These are phyloP conservation scores for Drosophila tsacasi DNA, from an alignment of 1,140 invertebrate species.

Conservation along the genomic window DNA sequence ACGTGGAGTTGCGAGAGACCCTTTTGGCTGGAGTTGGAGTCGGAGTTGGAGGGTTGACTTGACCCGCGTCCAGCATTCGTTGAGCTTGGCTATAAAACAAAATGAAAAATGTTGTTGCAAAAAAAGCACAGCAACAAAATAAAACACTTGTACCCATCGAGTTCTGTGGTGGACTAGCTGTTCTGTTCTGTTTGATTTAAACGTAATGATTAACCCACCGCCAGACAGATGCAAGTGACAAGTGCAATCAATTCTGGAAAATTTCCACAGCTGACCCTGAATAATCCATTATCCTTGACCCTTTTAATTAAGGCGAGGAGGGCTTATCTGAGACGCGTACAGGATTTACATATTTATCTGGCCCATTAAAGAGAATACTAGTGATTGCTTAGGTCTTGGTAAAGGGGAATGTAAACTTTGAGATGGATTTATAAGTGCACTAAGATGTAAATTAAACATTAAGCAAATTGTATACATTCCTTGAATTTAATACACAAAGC, in stretches of 20 bases:
- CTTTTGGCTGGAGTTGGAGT: slow-evolving; percentile 11
- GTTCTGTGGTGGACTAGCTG: slow-evolving; percentile 30
- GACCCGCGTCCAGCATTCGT: slow-evolving; percentile 59
- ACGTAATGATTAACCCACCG: slow-evolving; percentile 77
- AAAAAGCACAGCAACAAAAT: slow-evolving; percentile 29
- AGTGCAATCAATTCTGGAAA: slow-evolving; percentile 68
- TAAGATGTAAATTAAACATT: no score
- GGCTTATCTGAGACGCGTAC: slow-evolving; percentile 33
- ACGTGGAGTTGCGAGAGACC: slow-evolving; percentile 50
- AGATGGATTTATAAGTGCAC: neutral
- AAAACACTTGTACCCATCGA: slow-evolving; percentile 48
- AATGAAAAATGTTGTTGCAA: slow-evolving; percentile 81
- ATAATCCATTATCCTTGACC: slow-evolving; percentile 66
- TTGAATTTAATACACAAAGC: no score
- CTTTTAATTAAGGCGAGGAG: slow-evolving; percentile 27
- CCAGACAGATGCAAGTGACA: slow-evolving; percentile 28
- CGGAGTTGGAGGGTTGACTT: slow-evolving; percentile 47
- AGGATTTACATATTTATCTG: slow-evolving; percentile 47
- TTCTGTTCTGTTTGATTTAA: slow-evolving; percentile 71
- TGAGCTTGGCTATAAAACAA: slow-evolving; percentile 68
- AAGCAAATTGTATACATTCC: neutral
- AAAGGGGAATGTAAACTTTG: slow-evolving; percentile 31
- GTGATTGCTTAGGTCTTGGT: neutral
- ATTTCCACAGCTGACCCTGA: slow-evolving; percentile 48
- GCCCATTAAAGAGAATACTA: slow-evolving; percentile 33